Evolutionary conservation across 2,113 vertebrate genomes (phyloP), one percentile per base, ranked within the genome.

Genomic region (Elephantulus edwardii): DNA sequence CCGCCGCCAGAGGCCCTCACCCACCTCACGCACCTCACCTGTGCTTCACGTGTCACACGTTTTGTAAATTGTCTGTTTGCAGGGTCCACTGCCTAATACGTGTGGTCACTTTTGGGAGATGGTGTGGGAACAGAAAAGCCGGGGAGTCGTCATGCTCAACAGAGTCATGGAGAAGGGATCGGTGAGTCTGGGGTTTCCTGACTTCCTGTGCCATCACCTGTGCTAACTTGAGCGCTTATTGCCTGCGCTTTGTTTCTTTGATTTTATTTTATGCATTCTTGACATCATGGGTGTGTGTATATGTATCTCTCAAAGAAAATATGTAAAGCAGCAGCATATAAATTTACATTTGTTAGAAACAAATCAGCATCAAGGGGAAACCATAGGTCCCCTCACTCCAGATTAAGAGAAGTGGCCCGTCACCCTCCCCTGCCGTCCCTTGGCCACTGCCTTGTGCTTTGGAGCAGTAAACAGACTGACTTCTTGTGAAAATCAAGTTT

Each of bases 51-150:
- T 8, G n/a, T 62, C 62, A 54, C 56, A 12, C 30, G 0, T 24
- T 90, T 82, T 96, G 91, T 95, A 64, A 78, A 78, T 96, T 96
- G 80, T 96, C 33, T 97, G 64, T 95, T 95, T 95, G 92, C 96
- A 99, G 99, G 99, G 99, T 94, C 99, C 99, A 87, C 96, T 99
- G 96, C 99, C 99, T 87, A 99, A 98, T 93, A 99, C 99, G 8
- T 99, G 99, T 77, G 99, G 99, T 87, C 98, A 99, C 96, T 99
- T 99, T 46, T 99, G 99, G 99, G 99, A 99, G 98, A 99, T 99
- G 99, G 98, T 99, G 93, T 99, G 99, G 99, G 99, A 99, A 96
- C 99, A 99, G 98, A 98, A 97, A 93, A 99, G 97, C 96, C 97
- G 97, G 35, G 99, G 99, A 17, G 99, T 99, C 9, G 98, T 99